Evolutionary conservation across 2,113 vertebrate genomes (phyloP), one percentile per base, ranked within the genome.

Genomic region (Benthochromis sp.): DNA sequence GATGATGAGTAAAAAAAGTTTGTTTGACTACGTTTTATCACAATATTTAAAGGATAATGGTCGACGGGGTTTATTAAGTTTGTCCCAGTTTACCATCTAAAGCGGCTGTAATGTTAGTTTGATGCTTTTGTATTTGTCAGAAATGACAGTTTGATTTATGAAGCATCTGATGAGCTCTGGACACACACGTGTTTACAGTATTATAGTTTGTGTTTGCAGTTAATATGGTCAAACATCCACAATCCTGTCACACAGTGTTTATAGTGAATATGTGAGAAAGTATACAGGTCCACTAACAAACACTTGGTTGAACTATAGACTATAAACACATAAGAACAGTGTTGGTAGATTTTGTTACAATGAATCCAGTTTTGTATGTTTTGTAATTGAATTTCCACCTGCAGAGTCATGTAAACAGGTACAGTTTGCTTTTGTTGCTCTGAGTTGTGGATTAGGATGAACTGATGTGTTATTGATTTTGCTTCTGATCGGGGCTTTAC

Each of bases 1-100:
- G 40, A 29, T 45, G 21, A 73, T 47, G 69, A 76, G 9, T 45
- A 17, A 73, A 29, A 47, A 11, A 45, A 19, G 7, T 59, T 8
- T 6, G 29, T 45, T 47, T 76, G 16, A 17, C 9, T 50, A 7
- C 0, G 4, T 73, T 76, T 0, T 50, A 19, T 6, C 45, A 4
- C 6, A 50, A 29, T 31, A 19, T 29, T 31, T 19, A 50, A 50
- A 1, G 43, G 71, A 50, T 50, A 29, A 47, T 47, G 1, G 1
- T 47, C 4, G 0, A 47, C 24, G 0, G 16, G 69, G 69, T 73
- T 45, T 16, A 73, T 45, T 17, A 73, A 7, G 8, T 47, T 76
- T 29, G 40, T 29, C 43, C 1, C 6, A 19, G 4, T 3, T 76
- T 17, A 47, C 4, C 13, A 71, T 29, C 9, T 29, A 7, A 66